Evolutionary conservation across 2,113 vertebrate genomes (phyloP).

Genomic region (Cromileptes altivelis): DNA sequence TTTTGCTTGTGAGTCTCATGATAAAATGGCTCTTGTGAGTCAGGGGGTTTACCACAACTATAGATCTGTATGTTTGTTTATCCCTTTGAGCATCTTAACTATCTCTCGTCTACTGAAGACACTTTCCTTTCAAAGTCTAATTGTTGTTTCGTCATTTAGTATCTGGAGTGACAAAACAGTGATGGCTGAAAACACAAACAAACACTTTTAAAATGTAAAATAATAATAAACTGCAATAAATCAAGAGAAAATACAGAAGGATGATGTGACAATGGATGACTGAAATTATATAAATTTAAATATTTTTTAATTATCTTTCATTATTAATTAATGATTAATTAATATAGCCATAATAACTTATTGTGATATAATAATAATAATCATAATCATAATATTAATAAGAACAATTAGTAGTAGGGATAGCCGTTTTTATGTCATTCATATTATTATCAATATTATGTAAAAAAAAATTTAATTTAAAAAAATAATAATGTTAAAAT

Average conservation of each 20-base stretch:
- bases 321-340: too few relatives aligned
- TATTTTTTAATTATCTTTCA: too few relatives aligned
- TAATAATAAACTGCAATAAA: neutral
- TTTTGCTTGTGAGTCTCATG: slow-evolving; percentile 11
- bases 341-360: too few relatives aligned
- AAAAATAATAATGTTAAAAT: too few relatives aligned
- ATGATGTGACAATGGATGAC: too few relatives aligned
- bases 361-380: neutral
- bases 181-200: neutral
- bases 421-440: too few relatives aligned
- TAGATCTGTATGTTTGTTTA: neutral
- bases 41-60: slow-evolving; percentile 14
- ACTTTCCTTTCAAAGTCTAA: neutral
- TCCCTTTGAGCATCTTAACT: neutral
- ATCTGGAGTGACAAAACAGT: neutral
- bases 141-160: neutral
- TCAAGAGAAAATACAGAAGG: neutral
- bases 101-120: neutral
- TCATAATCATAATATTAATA: neutral
- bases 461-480: too few relatives aligned
- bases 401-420: too few relatives aligned
- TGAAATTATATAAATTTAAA: neutral
- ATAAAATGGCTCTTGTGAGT: slow-evolving; percentile 1
- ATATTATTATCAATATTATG: too few relatives aligned
- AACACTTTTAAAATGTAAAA: neutral